Evolutionary conservation across 1,140 invertebrate species (phyloP), one percentile per base, ranked within the genome.

Genomic region (Heliconius melpomene): DNA sequence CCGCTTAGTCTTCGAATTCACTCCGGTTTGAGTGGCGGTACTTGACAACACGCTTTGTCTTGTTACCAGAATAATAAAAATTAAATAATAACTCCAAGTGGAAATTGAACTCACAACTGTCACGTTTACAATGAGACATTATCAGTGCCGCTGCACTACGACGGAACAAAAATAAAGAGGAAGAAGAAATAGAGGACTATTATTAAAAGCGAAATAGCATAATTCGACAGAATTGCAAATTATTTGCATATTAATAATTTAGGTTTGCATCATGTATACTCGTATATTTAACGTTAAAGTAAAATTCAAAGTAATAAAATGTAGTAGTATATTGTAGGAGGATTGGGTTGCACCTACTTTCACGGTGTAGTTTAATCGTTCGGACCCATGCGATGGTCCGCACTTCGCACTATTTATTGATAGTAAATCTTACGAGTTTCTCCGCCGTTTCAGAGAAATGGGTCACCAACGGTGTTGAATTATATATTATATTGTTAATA

Each of bases 371-470:
- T 76, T 70, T 71, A 50, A 77, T 77, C 38, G 75, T 57, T 6
- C 29, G 38, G 23, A 13, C 9, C 38, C 23, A 77, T 46, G 75
- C 60, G 75, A 77, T 54, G 38, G 36, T 50, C 18, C 57, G 40
- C 66, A 77, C 38, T 77, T 71, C 36, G 60, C 60, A 77, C 75
- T 50, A 60, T 75, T 77, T 77, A 77, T 77, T 29, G 60, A 36
- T 71, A 77, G 52, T 71, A 77, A 77, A 77, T 32, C 66, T 77
- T 77, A 16, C 40, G 11, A 66, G 60, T 66, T 66, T 66, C 60
- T 66, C 60, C 60, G 60, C 23, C 7, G 60, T 66, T 66, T 16
- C 20, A 29, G 11, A 3, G 26, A 66, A 66, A 66, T 66, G 23
- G 60, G 60, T 66, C 60, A 66, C 23, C 26, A 66, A 66, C 60